phyloP scores from a whole-genome alignment of 2,797 vertebrate genomes.

The Sardinella longiceps region DNA sequence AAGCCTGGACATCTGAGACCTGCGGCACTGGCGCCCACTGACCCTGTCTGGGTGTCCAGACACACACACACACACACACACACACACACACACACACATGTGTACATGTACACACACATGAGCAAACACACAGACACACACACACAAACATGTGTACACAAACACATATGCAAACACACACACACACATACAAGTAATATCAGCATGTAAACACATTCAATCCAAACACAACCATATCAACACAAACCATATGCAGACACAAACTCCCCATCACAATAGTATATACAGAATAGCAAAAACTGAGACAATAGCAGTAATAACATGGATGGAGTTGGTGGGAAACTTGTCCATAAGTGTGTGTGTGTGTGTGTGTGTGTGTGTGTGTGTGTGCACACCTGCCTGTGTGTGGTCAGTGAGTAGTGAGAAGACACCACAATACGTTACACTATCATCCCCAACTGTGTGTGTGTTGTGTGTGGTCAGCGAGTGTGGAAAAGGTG shows the following conservation, averaged over 20 bases:
- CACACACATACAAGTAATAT: conserved; percentile 25
- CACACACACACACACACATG: background rate
- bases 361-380: conserved; percentile 3
- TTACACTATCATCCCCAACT: background rate
- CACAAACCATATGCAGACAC: background rate
- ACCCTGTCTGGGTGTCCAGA: conserved; percentile 18
- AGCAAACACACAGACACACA: background rate
- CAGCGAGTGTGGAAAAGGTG: conserved; percentile 31
- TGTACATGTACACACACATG: background rate
- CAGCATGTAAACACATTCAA: background rate
- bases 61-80: background rate
- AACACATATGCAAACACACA: background rate
- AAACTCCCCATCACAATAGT: conserved; percentile 14
- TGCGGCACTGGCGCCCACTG: background rate
- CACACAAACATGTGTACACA: too few relatives aligned
- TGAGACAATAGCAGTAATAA: background rate
- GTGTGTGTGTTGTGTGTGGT: conserved; percentile 29
- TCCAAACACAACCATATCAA: background rate
- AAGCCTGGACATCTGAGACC: conserved; percentile 48
- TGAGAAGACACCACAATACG: background rate
- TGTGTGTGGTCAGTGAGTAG: background rate
- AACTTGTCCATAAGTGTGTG: background rate
- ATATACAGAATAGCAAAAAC: background rate
- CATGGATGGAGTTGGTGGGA: background rate
- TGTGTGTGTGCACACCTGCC: background rate